phyloP scores from a whole-genome alignment of 2,797 vertebrate genomes.

The Ctenochaetus hawaiiensis region DNA sequence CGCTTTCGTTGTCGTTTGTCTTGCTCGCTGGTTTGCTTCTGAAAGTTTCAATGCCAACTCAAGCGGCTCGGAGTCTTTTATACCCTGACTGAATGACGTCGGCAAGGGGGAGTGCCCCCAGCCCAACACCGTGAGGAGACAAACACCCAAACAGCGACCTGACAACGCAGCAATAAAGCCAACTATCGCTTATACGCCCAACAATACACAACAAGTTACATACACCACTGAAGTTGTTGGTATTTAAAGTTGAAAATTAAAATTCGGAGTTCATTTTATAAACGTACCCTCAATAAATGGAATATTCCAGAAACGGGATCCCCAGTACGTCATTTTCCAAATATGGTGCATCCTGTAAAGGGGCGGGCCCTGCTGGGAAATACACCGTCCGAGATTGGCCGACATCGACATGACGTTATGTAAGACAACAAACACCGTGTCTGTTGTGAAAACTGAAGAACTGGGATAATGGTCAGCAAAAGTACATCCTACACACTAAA shows the following conservation, averaged over 20 bases:
- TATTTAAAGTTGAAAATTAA: neutral
- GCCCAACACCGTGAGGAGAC: neutral
- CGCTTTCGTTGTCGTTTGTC: neutral
- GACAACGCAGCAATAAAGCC: conserved; percentile 9
- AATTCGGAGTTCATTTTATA: neutral
- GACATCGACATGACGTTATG: conserved; percentile 74
- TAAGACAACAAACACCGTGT: conserved; percentile 77
- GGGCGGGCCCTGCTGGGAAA: conserved; percentile 85
- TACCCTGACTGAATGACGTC: conserved; percentile 66
- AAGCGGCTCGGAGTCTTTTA: conserved; percentile 47
- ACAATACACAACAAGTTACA: fast-evolving
- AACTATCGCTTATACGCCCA: fast-evolving
- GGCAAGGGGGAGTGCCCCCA: neutral
- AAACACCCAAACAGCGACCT: conserved; percentile 44
- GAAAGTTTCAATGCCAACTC: conserved; percentile 74
- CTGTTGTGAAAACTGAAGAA: conserved; percentile 70
- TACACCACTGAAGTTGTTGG: fast-evolving
- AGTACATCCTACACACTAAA: conserved; percentile 37
- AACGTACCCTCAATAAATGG: conserved; percentile 57
- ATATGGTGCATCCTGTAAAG: conserved; percentile 97
- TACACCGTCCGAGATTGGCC: conserved; percentile 61
- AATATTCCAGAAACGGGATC: conserved; percentile 89
- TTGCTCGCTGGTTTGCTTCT: neutral
- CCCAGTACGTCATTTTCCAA: conserved; percentile 95
- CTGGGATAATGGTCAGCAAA: conserved; percentile 56